phyloP scores from a whole-genome alignment of 2,888 invertebrate genomes.

The Arctia plantaginis region DNA sequence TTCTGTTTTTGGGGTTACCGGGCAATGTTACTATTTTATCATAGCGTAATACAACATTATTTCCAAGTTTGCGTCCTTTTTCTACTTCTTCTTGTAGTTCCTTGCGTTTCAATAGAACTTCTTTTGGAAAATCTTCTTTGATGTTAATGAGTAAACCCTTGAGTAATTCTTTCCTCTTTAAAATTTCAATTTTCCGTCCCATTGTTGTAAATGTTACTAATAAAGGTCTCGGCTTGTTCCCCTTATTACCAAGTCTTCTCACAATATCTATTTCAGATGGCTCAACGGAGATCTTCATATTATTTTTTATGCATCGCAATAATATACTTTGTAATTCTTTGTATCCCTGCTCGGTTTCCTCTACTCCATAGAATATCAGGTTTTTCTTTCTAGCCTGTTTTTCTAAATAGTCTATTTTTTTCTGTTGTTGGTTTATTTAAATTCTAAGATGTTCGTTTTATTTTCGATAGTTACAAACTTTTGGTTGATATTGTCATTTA shows the following conservation, averaged over 20 bases:
- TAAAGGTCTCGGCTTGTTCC: not conserved
- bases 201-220: not conserved
- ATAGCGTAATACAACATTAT: not conserved
- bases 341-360: too few species aligned
- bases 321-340: too few species aligned
- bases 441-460: not conserved
- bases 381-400: not conserved
- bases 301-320: too few species aligned
- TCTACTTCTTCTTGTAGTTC: not conserved
- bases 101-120: not conserved
- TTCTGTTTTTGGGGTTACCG: not conserved
- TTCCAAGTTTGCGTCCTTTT: not conserved
- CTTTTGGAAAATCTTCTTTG: slow-evolving; percentile 1
- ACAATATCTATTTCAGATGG: too few species aligned
- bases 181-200: not conserved
- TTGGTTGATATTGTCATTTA: slow-evolving; percentile 2
- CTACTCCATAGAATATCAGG: not conserved
- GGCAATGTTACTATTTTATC: too few species aligned
- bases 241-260: not conserved
- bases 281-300: too few species aligned
- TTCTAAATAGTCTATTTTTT: slow-evolving; percentile 7
- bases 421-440: slow-evolving; percentile 2
- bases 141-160: not conserved
- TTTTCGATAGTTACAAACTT: slow-evolving; percentile 9
- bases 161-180: not conserved